Percentiles rank a stretch among this genome's conserved stretches.
Conservation (phyloP, 1,140 invertebrate species). For the Amyelois transitella region DNA sequence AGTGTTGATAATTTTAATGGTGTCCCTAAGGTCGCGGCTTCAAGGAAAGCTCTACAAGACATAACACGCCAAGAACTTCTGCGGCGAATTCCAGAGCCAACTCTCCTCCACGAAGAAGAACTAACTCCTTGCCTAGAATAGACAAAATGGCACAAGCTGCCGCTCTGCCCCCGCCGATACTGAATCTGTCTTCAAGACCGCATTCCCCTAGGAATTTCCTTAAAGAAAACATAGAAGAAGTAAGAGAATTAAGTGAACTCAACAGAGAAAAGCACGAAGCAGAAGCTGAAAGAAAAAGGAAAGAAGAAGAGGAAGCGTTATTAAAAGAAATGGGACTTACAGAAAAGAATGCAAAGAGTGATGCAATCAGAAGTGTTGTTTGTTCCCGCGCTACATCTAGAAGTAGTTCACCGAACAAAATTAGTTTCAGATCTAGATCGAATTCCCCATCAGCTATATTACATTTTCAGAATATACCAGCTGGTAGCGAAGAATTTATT, state of each 20-base stretch:
- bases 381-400: constrained; percentile 50
- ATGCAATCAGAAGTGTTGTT: constrained; percentile 29
- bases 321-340: constrained; percentile 66
- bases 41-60: constrained; percentile 64
- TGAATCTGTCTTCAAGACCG: constrained; percentile 31
- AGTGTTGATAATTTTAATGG: constrained; percentile 9
- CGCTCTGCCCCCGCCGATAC: constrained; percentile 40
- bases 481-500: constrained; percentile 33
- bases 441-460: constrained; percentile 62
- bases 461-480: constrained; percentile 45
- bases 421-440: constrained; percentile 59
- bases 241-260: constrained; percentile 67
- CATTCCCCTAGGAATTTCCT: constrained; percentile 65
- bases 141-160: constrained; percentile 61
- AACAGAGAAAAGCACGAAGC: constrained; percentile 71
- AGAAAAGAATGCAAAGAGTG: constrained; percentile 39
- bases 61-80: constrained; percentile 65
- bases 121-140: constrained; percentile 47
- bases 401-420: constrained; percentile 56
- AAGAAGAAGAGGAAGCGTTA: constrained; percentile 66
- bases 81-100: constrained; percentile 59
- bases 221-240: constrained; percentile 70
- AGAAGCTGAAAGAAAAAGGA: constrained; percentile 58
- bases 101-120: constrained; percentile 55
- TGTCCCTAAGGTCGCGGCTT: constrained; percentile 57